Percentiles rank a stretch among this genome's conserved stretches.
phyloP scores from a whole-genome alignment of 2,113 vertebrate genomes.

The Gambusia holbrooki region DNA sequence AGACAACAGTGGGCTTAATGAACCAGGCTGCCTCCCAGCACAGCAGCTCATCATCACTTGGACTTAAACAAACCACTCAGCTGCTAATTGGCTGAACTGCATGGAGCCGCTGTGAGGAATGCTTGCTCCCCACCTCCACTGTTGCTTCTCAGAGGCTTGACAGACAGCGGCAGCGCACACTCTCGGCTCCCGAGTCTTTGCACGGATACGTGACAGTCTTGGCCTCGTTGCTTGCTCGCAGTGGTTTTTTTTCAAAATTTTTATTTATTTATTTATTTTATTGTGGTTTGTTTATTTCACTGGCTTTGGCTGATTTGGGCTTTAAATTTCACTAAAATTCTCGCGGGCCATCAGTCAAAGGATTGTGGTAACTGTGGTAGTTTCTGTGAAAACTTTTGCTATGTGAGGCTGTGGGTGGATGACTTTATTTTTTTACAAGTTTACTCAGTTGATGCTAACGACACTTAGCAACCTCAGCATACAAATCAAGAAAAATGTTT shows the following conservation, averaged over 20 bases:
- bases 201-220: conserved; percentile 66
- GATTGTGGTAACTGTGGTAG: neutral
- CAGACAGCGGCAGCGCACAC: conserved; percentile 66
- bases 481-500: neutral
- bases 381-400: neutral
- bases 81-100: conserved; percentile 79
- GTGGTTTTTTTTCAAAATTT: neutral
- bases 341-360: conserved; percentile 31
- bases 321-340: neutral
- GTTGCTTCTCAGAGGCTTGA: conserved; percentile 71
- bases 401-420: neutral
- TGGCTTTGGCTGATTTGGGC: conserved; percentile 7
- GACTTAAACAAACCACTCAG: conserved; percentile 79
- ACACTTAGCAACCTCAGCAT: neutral
- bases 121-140: conserved; percentile 70
- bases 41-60: conserved; percentile 76
- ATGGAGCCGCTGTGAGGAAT: conserved; percentile 75
- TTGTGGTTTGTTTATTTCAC: conserved; percentile 10
- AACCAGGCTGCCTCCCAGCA: conserved; percentile 77
- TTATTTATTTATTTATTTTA: neutral
- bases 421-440: neutral
- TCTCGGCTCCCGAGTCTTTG: conserved; percentile 67
- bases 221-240: conserved; percentile 14
- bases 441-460: too few relatives aligned
- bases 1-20: conserved; percentile 75